These are phyloP conservation scores for Pampusana beccarii DNA, from an alignment of 2,113 vertebrate genomes.

Conservation along the genomic window DNA sequence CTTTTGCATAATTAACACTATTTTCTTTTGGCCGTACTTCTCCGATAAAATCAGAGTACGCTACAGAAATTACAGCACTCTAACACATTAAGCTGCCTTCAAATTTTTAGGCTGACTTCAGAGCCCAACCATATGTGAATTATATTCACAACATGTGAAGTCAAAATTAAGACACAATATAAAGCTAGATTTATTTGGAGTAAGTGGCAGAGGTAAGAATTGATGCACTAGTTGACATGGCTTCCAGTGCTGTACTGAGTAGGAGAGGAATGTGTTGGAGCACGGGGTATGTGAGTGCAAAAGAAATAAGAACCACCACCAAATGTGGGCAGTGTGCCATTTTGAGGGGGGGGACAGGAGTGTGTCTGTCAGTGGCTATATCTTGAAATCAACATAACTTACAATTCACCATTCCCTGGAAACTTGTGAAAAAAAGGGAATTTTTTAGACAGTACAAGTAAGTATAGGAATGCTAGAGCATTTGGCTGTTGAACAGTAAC, in stretches of 20 bases:
- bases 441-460: neutral
- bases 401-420: neutral
- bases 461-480: neutral
- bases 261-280: neutral
- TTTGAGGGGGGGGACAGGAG: no score
- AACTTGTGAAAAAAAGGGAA: neutral
- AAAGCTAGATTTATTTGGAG: neutral
- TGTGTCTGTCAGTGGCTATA: accelerated
- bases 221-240: neutral
- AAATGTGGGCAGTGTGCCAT: neutral
- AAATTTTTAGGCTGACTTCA: neutral
- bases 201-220: neutral
- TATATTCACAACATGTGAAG: neutral
- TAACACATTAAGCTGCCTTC: neutral
- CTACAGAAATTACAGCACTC: neutral
- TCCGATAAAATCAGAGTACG: neutral
- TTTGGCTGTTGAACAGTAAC: neutral
- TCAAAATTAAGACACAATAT: neutral
- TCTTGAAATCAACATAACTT: neutral
- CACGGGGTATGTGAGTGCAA: accelerated
- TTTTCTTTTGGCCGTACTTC: neutral
- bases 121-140: neutral
- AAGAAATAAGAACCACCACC: neutral
- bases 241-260: neutral
- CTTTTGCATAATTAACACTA: neutral